Conservation (phyloP, 2,888 invertebrate genomes). For the Tipula confusa region DNA sequence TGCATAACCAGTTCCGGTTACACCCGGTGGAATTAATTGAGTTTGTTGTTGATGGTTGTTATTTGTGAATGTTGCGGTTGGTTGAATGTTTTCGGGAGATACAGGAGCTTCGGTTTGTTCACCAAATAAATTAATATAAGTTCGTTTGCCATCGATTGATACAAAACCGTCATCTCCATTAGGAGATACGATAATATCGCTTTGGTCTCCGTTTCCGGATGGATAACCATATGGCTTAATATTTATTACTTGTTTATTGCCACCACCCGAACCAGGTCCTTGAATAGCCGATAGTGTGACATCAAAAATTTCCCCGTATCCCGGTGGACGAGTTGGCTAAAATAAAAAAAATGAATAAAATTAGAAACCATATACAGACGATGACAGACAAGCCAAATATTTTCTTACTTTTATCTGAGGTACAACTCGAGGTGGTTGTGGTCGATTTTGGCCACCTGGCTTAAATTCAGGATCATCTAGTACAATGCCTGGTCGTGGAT, state of each 20-base stretch:
- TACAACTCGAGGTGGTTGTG: slow-evolving; percentile 43
- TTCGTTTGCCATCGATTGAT: slow-evolving; percentile 85
- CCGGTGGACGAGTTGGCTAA: slow-evolving; percentile 51
- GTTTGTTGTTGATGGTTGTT: slow-evolving; percentile 39
- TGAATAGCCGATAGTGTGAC: slow-evolving; percentile 85
- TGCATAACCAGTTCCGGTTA: slow-evolving; percentile 62
- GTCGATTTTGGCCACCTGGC: slow-evolving; percentile 54
- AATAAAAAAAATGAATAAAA: slow-evolving; percentile 36
- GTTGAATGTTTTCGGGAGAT: slow-evolving; percentile 40
- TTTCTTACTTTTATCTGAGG: slow-evolving; percentile 37
- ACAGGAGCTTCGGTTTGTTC: slow-evolving; percentile 52
- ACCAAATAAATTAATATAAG: slow-evolving; percentile 80
- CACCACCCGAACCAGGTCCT: slow-evolving; percentile 63
- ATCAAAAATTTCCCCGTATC: slow-evolving; percentile 78
- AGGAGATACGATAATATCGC: slow-evolving; percentile 73
- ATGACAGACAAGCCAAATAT: slow-evolving; percentile 39
- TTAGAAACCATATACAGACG: background rate
- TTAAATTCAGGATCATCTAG: slow-evolving; percentile 79
- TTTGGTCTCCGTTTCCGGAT: slow-evolving; percentile 44
- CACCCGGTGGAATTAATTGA: slow-evolving; percentile 41
- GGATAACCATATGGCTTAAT: slow-evolving; percentile 50
- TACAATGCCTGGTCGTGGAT: slow-evolving; percentile 79
- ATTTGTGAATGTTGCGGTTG: slow-evolving; percentile 44
- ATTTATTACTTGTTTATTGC: slow-evolving; percentile 49
- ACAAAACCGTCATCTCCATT: slow-evolving; percentile 77